phyloP scores from a whole-genome alignment of 2,888 invertebrate genomes.

The Salticus scenicus region DNA sequence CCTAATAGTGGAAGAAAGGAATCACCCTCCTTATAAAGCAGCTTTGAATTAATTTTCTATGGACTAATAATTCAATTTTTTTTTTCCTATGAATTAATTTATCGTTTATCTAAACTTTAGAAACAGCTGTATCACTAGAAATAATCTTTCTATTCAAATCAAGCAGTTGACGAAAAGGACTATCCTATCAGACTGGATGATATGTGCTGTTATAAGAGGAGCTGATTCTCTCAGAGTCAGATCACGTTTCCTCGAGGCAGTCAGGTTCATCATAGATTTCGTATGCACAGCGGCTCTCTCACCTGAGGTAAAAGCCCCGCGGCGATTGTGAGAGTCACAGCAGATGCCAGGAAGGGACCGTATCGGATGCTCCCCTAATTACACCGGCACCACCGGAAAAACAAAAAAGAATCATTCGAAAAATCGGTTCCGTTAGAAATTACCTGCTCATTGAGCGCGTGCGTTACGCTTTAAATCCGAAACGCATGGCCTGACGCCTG shows the following conservation, averaged over 20 bases:
- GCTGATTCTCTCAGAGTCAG: background rate
- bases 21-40: too few relatives aligned
- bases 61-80: too few relatives aligned
- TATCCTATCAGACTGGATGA: too few relatives aligned
- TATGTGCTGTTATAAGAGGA: too few relatives aligned
- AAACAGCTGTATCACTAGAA: too few relatives aligned
- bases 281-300: background rate
- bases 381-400: constrained; percentile 27
- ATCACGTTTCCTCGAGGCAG: background rate
- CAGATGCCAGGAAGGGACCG: constrained; percentile 50
- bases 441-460: constrained; percentile 59
- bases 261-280: background rate
- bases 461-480: constrained; percentile 19
- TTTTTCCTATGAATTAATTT: too few relatives aligned
- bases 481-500: background rate
- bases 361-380: constrained; percentile 54
- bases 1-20: too few relatives aligned
- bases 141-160: too few relatives aligned
- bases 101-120: too few relatives aligned
- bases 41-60: too few relatives aligned
- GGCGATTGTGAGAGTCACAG: background rate
- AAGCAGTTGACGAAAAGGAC: too few relatives aligned
- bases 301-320: background rate
- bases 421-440: constrained; percentile 56
- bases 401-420: constrained; percentile 7